Evolutionary conservation across 1,140 invertebrate species (phyloP), one percentile per base, ranked within the genome.

Genomic region (Psilanteris sp.): DNA sequence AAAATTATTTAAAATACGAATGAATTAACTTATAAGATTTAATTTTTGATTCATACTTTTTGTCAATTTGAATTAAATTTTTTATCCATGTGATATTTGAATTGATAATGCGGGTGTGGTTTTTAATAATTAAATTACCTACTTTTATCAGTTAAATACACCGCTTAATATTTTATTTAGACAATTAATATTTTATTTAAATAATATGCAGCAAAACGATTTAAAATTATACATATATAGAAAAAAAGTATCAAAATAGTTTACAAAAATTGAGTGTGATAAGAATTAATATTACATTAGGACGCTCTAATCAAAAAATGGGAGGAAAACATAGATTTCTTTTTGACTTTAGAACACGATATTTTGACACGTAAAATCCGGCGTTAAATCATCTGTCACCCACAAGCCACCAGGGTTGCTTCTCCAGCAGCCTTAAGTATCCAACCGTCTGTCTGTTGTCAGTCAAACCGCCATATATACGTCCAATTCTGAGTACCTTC

Each of bases 331-430:
- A 22, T 32, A 64, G 66, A 50, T 50, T 50, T 48, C 4, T 36
- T 57, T 70, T 59, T 29, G 31, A 27, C 61, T 70, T 71, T 36
- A 59, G 16, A 41, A 66, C 32, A 59, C 67, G 62, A 64, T 81
- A 77, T 78, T 80, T 81, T 83, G 82, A 78, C 80, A 82, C 68
- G 71, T 61, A 79, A 61, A 83, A 80, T 79, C 80, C 78, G 43
- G 61, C 67, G 77, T 77, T 83, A 84, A 84, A 84, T 83, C 82
- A 83, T 81, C 82, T 83, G 81, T 83, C 80, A 77, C 80, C 79
- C 77, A 31, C 14, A 37, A 80, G 62, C 66, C 77, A 75, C 11
- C 72, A 50, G 55, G 32, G 66, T 68, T 43, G 54, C 67, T 78
- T 73, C 54, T 36, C 27, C 66, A 73, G 78, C 62, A 79, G 71